Evolutionary conservation across 2,888 invertebrate species (phyloP), one percentile per base, ranked within the genome.

Genomic region (Eremobia ochroleuca): DNA sequence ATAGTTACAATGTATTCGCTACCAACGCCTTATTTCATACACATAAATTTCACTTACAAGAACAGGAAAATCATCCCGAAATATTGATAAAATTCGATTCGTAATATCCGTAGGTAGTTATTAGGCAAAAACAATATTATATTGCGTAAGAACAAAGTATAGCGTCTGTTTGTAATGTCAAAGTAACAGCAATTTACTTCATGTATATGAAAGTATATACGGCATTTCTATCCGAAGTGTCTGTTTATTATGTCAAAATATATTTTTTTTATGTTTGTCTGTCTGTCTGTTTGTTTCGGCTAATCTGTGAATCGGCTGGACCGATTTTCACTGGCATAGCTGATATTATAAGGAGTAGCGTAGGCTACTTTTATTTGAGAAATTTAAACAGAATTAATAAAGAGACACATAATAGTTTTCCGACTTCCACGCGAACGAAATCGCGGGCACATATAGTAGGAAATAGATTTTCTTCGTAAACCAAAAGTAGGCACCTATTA

Each of bases 1-100:
- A 77, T 73, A 73, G 68, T 81, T 73, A 75, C 52, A 55, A 37
- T 68, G 73, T 77, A 43, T 72, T 82, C 31, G 13, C 46, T 71
- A 62, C 66, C 58, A 83, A 46, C 34, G 25, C 25, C 28, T 65
- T 72, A 43, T 79, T 79, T 66, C 28, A 43, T 59, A 59, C 28
- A 34, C 11, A 58, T 46, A 77, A 46, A 55, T 58, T 61, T 73
- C 28, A 34, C 34, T 9, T 72, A 34, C 1, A 37, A 25, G 28
- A 72, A 79, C 28, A 59, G 21, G 15, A 49, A 65, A 40, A 15
- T 28, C 15, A 55, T 64, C 8, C 5, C 0, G 13, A 34, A 6
- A n/a, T 43, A 79, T 61, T 59, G 49, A 49, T 15, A 6, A 25
- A 58, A 66, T 79, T 59, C 43, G 43, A 43, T 43, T 43, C 43